Base-by-base conservation (phyloP, 2,888 invertebrate species). In the Parascotia fuliginaria region DNA sequence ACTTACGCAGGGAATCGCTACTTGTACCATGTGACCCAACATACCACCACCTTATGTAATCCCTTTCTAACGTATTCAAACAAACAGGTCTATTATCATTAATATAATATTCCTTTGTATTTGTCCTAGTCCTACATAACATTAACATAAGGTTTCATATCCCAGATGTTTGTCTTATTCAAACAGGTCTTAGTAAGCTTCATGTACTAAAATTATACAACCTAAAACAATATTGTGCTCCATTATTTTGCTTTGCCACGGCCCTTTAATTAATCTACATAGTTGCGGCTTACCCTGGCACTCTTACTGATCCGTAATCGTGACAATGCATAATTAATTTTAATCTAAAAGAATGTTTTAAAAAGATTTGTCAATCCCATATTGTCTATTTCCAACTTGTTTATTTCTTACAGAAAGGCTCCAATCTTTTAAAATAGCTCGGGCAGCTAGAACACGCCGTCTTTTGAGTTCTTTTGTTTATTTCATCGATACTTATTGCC, bases 241-340 rank as follows among this genome's bases (percentile, higher is more conserved):
- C 16, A n/a, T 29, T 43, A 50, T 31, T 40, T 50, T 31, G 28
- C 34, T 24, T 36, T 19, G 40, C 28, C n/a, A 15, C 7, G 24
- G 29, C 43, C 44, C 24, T 44, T 43, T 44, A 43, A 49, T 43
- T 50, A 50, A 50, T 44, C 49, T 34, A 34, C 43, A 40, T 22
- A 33, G 40, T 34, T 39, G 39, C 9, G 40, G 50, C 13, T 50
- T 27, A 44, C 22, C 15, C 11, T 16, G 19, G 44, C 16, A 22
- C 39, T 41, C 29, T 16, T 28, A 3, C 27, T 33, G 31, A 36
- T 39, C 34, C 27, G 9, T 39, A 28, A 19, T 44, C 50, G 50
- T 50, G 50, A 41, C 40, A 31, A 16, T 12, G 50, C 50, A 50
- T 50, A 50, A 50, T 36, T 43, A 34, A 44, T 44, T 12, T 36